phyloP scores from a whole-genome alignment of 2,888 invertebrate species.

The Drosophila longiperda region DNA sequence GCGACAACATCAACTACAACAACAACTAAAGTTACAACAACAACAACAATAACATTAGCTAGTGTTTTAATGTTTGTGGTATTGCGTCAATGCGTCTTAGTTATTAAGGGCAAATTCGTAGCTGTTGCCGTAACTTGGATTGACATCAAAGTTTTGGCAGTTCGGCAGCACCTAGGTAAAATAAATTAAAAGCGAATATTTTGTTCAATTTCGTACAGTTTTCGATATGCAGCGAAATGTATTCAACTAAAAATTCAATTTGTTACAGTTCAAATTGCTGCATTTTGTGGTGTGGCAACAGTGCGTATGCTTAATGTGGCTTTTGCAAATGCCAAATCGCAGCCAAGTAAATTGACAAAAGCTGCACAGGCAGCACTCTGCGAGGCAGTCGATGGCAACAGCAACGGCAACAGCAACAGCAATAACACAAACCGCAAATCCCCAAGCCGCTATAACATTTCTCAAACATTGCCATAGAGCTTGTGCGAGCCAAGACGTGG shows the following conservation, averaged over 20 bases:
- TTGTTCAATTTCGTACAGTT: background rate
- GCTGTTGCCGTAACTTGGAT: background rate
- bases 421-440: constrained; percentile 76
- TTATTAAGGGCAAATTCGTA: constrained; percentile 30
- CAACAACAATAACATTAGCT: constrained; percentile 20
- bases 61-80: constrained; percentile 54
- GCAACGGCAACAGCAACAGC: constrained; percentile 63
- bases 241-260: constrained; percentile 6
- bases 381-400: constrained; percentile 32
- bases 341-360: constrained; percentile 74
- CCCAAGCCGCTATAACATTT: constrained; percentile 80
- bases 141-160: background rate
- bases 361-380: constrained; percentile 35
- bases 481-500: constrained; percentile 18
- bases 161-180: background rate
- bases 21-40: constrained; percentile 7
- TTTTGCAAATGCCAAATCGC: constrained; percentile 46
- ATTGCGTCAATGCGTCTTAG: constrained; percentile 63
- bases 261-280: constrained; percentile 22
- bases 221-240: background rate
- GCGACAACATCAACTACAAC: constrained; percentile 2
- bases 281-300: constrained; percentile 28
- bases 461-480: constrained; percentile 64
- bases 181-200: constrained; percentile 1
- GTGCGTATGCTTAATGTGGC: constrained; percentile 74